Base-by-base conservation (phyloP, 2,113 vertebrate species). In the Monopterus albus region DNA sequence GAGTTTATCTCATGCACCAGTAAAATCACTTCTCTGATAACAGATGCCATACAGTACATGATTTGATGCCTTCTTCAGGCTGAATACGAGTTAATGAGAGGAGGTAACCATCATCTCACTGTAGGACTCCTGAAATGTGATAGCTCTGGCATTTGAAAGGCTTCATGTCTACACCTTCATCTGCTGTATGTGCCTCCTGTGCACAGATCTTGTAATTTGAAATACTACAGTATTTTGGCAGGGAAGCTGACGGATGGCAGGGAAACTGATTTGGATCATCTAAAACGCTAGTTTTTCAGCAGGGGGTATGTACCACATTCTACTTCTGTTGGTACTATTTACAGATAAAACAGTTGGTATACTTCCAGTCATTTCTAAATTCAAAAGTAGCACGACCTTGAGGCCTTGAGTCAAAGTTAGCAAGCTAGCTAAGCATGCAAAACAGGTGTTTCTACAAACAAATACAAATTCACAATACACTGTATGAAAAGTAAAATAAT, bases 191-290 rank as follows among this genome's bases (percentile, higher is more conserved):
- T 38, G 63, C 68, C 45, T 66, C 69, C 26, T 63, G 45, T 23
- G 46, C 47, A 56, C 59, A 28, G 50, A 66, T 81, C 68, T 63
- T 61, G 47, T 73, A 49, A 62, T 59, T 46, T 35, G 26, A 64
- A 59, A 53, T 23, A 42, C 43, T 45, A 26, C 53, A 61, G 43
- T 29, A 29, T 56, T 78, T 76, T 77, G 68, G 40, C 68, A 61
- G 72, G n/a, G 2, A 81, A 51, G 42, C 59, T n/a, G 52, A 63
- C 3, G 12, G 40, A 40, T 50, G 43, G 25, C 18, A 36, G 18
- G 36, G 45, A 60, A 68, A 64, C 33, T 40, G 65, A 59, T 68
- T 58, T 67, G 77, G 71, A 68, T 76, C n/a, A n/a, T n/a, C n/a
- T n/a, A n/a, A n/a, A n/a, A n/a, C n/a, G n/a, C n/a, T n/a, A n/a